Percentiles rank a stretch among this genome's conserved stretches.
These are phyloP conservation scores for Matsumyia berberina DNA, from an alignment of 2,888 invertebrate genomes.

Conservation along the genomic window DNA sequence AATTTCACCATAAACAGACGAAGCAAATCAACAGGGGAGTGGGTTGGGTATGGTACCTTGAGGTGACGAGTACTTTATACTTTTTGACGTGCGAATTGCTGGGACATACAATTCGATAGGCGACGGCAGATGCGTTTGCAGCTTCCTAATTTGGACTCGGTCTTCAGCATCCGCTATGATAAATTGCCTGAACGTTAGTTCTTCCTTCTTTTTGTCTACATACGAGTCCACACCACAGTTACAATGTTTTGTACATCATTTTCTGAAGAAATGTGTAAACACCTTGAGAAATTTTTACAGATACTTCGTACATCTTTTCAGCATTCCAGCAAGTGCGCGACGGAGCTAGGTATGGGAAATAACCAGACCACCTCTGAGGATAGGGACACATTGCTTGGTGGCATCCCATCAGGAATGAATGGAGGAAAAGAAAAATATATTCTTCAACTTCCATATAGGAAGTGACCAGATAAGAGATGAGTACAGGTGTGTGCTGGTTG, in stretches of 20 bases:
- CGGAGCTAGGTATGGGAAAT: slow-evolving; percentile 25
- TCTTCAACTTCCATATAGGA: slow-evolving; percentile 38
- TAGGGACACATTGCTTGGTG: neutral
- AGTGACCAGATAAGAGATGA: slow-evolving; percentile 11
- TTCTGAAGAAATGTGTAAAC: slow-evolving; percentile 32
- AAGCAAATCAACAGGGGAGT: slow-evolving; percentile 28
- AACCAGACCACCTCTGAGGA: slow-evolving; percentile 47
- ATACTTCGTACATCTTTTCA: slow-evolving; percentile 19
- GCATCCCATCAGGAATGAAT: slow-evolving; percentile 16
- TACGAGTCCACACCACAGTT: neutral
- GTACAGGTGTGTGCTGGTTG: too few species aligned
- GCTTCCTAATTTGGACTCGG: slow-evolving; percentile 57
- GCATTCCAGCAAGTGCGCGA: slow-evolving; percentile 29
- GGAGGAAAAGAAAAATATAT: slow-evolving; percentile 23
- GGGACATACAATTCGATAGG: slow-evolving; percentile 32
- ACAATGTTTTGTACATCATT: slow-evolving; percentile 24
- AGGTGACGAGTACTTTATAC: slow-evolving; percentile 50
- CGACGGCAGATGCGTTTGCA: slow-evolving; percentile 28
- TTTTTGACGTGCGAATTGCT: slow-evolving; percentile 41
- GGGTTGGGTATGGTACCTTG: neutral
- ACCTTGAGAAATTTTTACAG: slow-evolving; percentile 62
- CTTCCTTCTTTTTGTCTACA: neutral
- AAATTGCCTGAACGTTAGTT: neutral
- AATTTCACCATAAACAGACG: slow-evolving; percentile 10
- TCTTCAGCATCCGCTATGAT: slow-evolving; percentile 13